Conservation (phyloP, 2,113 vertebrate species). For the Myocastor coypus region DNA sequence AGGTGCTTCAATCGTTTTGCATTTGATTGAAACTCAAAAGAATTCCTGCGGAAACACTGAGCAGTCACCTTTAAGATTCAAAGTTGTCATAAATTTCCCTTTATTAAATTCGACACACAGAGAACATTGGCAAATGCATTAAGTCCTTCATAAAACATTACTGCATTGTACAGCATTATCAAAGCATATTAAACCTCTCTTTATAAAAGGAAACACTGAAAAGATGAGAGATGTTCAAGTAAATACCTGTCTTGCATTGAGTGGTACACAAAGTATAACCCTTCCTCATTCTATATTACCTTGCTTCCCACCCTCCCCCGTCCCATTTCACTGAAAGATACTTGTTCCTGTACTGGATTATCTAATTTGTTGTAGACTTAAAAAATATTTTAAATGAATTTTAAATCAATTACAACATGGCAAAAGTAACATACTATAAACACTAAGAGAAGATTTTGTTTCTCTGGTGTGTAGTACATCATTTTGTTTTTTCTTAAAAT, state of each 20-base stretch:
- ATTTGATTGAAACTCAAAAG: slow-evolving; percentile 73
- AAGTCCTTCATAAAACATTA: slow-evolving; percentile 42
- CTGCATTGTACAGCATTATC: slow-evolving; percentile 3
- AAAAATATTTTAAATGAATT: slow-evolving; percentile 15
- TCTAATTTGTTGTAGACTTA: background rate
- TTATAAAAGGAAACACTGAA: slow-evolving; percentile 16
- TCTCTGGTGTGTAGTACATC: background rate
- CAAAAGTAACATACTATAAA: background rate
- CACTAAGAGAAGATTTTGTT: background rate
- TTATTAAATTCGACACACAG: slow-evolving; percentile 41
- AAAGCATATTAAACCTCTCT: slow-evolving; percentile 47
- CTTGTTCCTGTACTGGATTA: background rate
- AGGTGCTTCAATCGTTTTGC: slow-evolving; percentile 66
- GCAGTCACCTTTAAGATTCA: slow-evolving; percentile 48
- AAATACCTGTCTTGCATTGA: background rate
- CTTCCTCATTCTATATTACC: background rate
- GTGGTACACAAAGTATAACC: background rate
- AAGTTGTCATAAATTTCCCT: slow-evolving; percentile 46
- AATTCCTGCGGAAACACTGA: slow-evolving; percentile 34
- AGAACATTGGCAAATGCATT: slow-evolving; percentile 58
- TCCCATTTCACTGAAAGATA: background rate
- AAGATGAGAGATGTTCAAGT: background rate
- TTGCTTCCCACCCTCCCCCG: background rate
- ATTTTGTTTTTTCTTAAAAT: background rate
- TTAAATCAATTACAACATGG: background rate